phyloP scores from a whole-genome alignment of 1,140 invertebrate genomes.

The Aphis gossypii region DNA sequence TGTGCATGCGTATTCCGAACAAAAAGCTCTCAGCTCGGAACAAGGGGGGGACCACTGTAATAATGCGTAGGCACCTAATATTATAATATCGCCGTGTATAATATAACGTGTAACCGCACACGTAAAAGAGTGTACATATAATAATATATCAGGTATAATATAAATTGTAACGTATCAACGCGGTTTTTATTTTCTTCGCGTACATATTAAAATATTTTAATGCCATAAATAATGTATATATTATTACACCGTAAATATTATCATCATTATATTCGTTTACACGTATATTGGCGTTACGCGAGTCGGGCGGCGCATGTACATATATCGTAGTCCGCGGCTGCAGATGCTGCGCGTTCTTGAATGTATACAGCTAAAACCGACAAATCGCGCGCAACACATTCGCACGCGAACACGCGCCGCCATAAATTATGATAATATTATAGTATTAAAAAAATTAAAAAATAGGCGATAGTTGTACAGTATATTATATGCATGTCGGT shows the following conservation, averaged over 20 bases:
- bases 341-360: neutral
- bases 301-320: neutral
- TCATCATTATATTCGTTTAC: neutral
- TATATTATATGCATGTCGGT: neutral
- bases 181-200: no score
- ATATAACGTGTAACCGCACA: no score
- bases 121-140: no score
- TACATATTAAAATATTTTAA: neutral
- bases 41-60: no score
- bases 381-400: neutral
- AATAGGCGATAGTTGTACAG: constrained; percentile 41
- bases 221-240: neutral
- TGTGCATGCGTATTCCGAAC: no score
- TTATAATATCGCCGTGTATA: no score
- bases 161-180: no score
- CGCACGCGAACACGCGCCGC: neutral
- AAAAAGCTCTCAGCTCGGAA: no score
- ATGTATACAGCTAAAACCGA: neutral
- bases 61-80: no score
- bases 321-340: neutral
- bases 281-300: neutral
- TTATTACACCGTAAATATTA: neutral
- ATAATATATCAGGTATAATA: no score
- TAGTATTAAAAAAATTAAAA: neutral
- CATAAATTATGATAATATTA: neutral